Percentiles rank a stretch among this genome's conserved stretches.
Evolutionary conservation across 2,888 invertebrate species (phyloP).

Genomic region (Drosophila borealis): DNA sequence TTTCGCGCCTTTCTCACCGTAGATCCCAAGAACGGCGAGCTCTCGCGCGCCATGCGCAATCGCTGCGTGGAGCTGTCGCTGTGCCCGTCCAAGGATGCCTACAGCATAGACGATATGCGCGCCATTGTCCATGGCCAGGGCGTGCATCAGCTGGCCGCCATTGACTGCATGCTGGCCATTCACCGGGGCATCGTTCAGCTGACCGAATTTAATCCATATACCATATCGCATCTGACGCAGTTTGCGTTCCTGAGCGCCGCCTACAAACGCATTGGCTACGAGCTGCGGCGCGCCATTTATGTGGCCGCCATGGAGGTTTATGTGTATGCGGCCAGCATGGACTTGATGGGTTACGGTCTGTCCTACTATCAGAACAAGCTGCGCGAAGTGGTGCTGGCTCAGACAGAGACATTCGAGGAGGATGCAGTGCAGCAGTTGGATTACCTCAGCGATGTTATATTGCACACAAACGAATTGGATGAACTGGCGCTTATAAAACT

Average conservation of each 20-base stretch:
- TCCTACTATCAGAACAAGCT: conserved; percentile 83
- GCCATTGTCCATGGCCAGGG: conserved; percentile 86
- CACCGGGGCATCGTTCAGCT: conserved; percentile 83
- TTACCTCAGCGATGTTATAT: conserved; percentile 71
- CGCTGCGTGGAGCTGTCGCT: conserved; percentile 94
- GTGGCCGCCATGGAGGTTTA: conserved; percentile 84
- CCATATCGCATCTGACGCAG: conserved; percentile 83
- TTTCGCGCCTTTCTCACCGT: conserved; percentile 97
- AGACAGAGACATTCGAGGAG: conserved; percentile 54
- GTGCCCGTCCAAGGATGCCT: conserved; percentile 82
- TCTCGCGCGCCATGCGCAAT: conserved; percentile 99
- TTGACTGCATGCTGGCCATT: conserved; percentile 85
- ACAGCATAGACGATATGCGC: conserved; percentile 85
- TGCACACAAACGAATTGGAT: conserved; percentile 76
- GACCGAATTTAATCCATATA: conserved; percentile 82
- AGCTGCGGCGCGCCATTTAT: conserved; percentile 79
- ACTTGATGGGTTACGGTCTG: conserved; percentile 83
- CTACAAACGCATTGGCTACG: conserved; percentile 82
- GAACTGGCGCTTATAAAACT: conserved; percentile 77
- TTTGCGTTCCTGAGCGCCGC: conserved; percentile 82
- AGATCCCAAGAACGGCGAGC: conserved; percentile 97
- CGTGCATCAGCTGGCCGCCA: conserved; percentile 83
- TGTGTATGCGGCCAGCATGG: conserved; percentile 82
- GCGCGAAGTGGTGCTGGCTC: conserved; percentile 76
- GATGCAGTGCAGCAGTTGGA: conserved; percentile 32